Evolutionary conservation across 2,797 vertebrate genomes (phyloP).

Genomic region (Telmatherina bonti): DNA sequence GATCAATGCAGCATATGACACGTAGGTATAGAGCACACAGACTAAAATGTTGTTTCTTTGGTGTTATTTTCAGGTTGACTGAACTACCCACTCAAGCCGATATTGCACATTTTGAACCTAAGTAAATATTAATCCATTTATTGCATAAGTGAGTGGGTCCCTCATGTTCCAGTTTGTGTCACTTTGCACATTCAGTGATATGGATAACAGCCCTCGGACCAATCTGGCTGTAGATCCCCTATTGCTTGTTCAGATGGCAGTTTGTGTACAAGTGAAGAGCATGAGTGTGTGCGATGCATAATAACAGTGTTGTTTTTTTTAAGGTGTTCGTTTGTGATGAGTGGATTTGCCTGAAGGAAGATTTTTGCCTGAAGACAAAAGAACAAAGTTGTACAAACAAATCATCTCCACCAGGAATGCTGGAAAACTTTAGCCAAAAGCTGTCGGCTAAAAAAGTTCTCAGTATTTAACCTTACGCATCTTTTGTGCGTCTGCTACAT

Average conservation of each 20-base stretch:
- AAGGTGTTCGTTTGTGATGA: conserved; percentile 15
- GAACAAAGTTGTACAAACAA: background rate
- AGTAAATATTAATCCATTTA: conserved; percentile 33
- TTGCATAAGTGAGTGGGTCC: conserved; percentile 41
- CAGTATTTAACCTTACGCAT: too few species aligned
- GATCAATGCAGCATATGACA: conserved; percentile 56
- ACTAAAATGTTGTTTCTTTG: conserved; percentile 33
- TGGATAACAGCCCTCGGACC: conserved; percentile 35
- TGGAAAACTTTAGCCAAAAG: conserved; percentile 4
- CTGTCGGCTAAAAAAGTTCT: too few species aligned
- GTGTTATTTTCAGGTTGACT: conserved; percentile 27
- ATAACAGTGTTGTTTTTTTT: conserved; percentile 1
- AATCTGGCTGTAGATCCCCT: conserved; percentile 28
- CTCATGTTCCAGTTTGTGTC: conserved; percentile 16
- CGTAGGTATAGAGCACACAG: conserved; percentile 6
- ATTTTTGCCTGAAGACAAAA: conserved; percentile 26
- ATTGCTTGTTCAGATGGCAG: conserved; percentile 22
- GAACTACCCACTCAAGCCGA: conserved; percentile 22
- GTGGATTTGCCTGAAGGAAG: conserved; percentile 11
- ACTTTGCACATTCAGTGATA: conserved; percentile 32
- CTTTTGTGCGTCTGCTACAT: too few species aligned
- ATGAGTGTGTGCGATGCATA: conserved; percentile 23
- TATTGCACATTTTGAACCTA: conserved; percentile 20
- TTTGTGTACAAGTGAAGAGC: conserved; percentile 18
- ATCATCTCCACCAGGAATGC: background rate